These are phyloP conservation scores for Philereme transversata DNA, from an alignment of 2,888 invertebrate genomes.

Conservation along the genomic window DNA sequence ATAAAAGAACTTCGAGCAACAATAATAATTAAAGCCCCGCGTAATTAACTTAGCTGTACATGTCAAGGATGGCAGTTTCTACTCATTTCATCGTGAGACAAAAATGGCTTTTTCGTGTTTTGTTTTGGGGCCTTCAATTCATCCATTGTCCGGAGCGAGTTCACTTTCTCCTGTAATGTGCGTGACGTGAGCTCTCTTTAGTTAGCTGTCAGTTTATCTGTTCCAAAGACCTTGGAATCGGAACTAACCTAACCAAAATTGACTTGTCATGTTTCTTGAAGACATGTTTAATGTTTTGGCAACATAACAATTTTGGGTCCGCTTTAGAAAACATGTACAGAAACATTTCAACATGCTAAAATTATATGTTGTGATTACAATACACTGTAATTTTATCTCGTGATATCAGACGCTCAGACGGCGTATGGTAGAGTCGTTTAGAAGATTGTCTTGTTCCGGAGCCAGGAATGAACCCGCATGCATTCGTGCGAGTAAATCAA, in stretches of 20 bases:
- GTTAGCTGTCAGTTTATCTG: conserved; percentile 31
- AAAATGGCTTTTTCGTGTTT: conserved; percentile 55
- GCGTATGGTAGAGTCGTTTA: conserved; percentile 15
- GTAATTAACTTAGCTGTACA: conserved; percentile 41
- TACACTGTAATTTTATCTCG: conserved; percentile 19
- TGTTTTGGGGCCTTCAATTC: conserved; percentile 52
- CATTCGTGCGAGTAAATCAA: conserved; percentile 32
- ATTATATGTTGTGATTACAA: conserved; percentile 17
- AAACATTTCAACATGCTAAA: conserved; percentile 17
- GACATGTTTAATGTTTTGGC: conserved; percentile 32
- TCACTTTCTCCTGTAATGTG: conserved; percentile 63
- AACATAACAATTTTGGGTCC: conserved; percentile 26
- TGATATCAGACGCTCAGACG: conserved; percentile 24
- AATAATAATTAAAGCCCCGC: conserved; percentile 36
- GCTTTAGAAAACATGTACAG: conserved; percentile 34
- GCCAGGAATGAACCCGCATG: conserved; percentile 23
- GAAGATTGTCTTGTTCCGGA: conserved; percentile 18
- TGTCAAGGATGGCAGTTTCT: conserved; percentile 49
- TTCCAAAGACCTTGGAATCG: conserved; percentile 33
- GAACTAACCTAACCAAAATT: conserved; percentile 34
- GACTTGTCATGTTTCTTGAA: conserved; percentile 33
- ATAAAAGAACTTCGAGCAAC: conserved; percentile 37
- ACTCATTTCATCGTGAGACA: conserved; percentile 41
- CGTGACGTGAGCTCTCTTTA: conserved; percentile 51
- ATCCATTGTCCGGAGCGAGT: conserved; percentile 56